Percentiles rank a stretch among this genome's conserved stretches.
phyloP scores from a whole-genome alignment of 2,113 vertebrate genomes.

The Globicephala melas region DNA sequence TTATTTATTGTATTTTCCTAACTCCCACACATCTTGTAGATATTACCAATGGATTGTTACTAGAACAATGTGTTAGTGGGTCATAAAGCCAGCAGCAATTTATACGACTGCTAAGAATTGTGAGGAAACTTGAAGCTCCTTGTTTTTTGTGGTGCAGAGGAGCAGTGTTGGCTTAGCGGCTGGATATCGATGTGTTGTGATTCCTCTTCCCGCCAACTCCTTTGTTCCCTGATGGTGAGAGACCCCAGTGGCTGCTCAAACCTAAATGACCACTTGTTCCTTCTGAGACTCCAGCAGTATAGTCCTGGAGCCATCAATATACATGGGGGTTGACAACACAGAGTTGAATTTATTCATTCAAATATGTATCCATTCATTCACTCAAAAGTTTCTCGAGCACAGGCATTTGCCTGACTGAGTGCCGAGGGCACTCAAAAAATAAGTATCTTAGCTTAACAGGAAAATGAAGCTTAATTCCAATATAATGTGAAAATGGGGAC shows the following conservation, averaged over 20 bases:
- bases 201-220: not conserved
- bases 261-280: not conserved
- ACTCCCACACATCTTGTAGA: not conserved
- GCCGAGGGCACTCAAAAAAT: not conserved
- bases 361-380: not conserved
- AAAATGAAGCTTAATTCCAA: not conserved
- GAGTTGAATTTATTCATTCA: conserved; percentile 10
- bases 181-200: not conserved
- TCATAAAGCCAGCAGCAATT: conserved; percentile 21
- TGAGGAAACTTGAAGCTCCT: not conserved
- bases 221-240: not conserved
- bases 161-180: not conserved
- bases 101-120: not conserved
- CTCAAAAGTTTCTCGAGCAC: not conserved
- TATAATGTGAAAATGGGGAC: not conserved
- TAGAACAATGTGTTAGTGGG: conserved; percentile 12
- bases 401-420: not conserved
- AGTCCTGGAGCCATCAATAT: not conserved
- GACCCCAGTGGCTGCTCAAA: not conserved
- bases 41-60: not conserved
- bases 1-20: conserved; percentile 29
- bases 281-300: not conserved
- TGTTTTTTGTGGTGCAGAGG: not conserved
- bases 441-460: not conserved
- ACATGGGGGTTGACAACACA: not conserved